Evolutionary conservation across 2,113 vertebrate species (phyloP), one percentile per base, ranked within the genome.

Genomic region (Beaufortia kweichowensis): DNA sequence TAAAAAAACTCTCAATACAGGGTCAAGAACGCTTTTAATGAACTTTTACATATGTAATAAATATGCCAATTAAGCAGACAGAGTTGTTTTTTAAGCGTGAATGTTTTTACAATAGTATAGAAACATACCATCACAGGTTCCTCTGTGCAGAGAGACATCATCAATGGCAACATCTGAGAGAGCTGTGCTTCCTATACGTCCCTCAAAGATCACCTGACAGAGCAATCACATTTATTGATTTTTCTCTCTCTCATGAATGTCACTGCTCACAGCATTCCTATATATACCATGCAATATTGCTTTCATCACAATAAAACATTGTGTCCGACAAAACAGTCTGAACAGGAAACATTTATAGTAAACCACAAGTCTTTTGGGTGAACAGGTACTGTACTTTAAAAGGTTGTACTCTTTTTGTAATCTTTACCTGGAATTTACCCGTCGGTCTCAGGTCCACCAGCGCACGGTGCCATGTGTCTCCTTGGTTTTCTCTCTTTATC

Each of bases 141-240:
- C 92, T 8, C 1, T 60, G 23, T 66, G 66, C 65, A 94, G 4
- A n/a, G 84, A 88, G 6, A 95, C 21, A 43, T 95, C 94, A 81
- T 95, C 94, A 78, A 95, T 56, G 0, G 93, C 93, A 59, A 93
- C 56, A 74, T 94, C 85, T 33, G 92, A 92, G 23, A 68, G 68
- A 46, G 82, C 39, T 33, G 87, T 89, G 62, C 90, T 88, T 60
- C 93, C 92, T 87, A 85, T 88, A 39, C 85, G 70, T 2, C 91
- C 94, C 50, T 94, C 92, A 85, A 94, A 88, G 60, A 94, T 68
- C 29, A 95, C 87, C 94, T 95, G 39, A 72, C 60, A 66, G 4
- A 31, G 15, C 15, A 74, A 46, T 9, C 26, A 56, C 21, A 53
- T 70, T 62, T 39, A 14, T 26, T 17, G 26, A 39, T 39, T 39